Conservation (phyloP, 1,140 invertebrate genomes). For the Wasmannia auropunctata region DNA sequence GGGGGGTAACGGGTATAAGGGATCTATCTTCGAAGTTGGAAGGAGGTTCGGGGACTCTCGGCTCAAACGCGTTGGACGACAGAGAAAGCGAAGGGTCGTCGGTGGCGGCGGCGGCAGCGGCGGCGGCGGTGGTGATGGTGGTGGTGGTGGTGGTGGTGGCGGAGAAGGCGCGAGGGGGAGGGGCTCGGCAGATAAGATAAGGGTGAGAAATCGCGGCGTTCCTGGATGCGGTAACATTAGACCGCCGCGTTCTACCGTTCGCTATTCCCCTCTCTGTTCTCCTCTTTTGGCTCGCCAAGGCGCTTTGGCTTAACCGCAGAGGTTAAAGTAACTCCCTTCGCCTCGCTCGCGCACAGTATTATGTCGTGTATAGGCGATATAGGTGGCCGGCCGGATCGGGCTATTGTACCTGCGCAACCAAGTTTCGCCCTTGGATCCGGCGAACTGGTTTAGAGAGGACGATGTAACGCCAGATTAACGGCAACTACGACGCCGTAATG, state of each 20-base stretch:
- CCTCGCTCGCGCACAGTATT: conserved; percentile 46
- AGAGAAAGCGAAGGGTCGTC: conserved; percentile 30
- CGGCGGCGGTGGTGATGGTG: background rate
- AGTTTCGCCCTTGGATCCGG: conserved; percentile 47
- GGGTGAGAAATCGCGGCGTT: conserved; percentile 83
- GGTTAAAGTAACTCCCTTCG: conserved; percentile 63
- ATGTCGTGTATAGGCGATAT: conserved; percentile 59
- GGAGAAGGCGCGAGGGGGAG: conserved; percentile 47
- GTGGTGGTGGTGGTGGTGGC: background rate
- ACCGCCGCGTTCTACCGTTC: conserved; percentile 63
- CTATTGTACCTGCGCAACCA: conserved; percentile 39
- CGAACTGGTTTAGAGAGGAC: conserved; percentile 39
- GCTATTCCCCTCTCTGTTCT: background rate
- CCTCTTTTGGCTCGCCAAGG: conserved; percentile 39
- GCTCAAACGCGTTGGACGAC: conserved; percentile 46
- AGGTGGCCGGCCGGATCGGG: conserved; percentile 25
- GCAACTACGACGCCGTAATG: conserved; percentile 50
- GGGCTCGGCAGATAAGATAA: conserved; percentile 81
- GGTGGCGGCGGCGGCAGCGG: background rate
- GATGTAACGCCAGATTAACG: conserved; percentile 71
- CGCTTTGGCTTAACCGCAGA: conserved; percentile 60
- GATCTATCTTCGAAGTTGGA: conserved; percentile 38
- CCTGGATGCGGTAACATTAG: conserved; percentile 83
- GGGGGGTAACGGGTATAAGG: conserved; percentile 1
- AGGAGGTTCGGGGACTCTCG: conserved; percentile 31